Conservation (phyloP, 2,888 invertebrate genomes). For the Encarsia formosa region DNA sequence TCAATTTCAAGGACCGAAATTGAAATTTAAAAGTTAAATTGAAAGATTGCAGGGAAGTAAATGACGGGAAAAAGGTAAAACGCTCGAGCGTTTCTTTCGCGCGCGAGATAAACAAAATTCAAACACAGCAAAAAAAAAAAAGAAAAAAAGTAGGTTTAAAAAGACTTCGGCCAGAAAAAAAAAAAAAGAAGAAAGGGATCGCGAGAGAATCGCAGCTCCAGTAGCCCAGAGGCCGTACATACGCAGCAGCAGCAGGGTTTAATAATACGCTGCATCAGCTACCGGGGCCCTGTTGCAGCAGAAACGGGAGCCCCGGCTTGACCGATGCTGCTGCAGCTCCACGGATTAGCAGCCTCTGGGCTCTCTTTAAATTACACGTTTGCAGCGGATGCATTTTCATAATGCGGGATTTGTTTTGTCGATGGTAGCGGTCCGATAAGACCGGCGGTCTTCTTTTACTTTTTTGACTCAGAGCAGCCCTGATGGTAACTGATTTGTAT, state of each 20-base stretch:
- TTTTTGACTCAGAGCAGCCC: too few species aligned
- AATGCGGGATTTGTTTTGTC: conserved; percentile 22
- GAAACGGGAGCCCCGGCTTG: conserved; percentile 7
- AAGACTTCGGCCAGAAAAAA: not conserved
- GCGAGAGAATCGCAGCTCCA: conserved; percentile 28
- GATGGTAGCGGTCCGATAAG: conserved; percentile 7
- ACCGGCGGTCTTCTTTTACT: too few species aligned
- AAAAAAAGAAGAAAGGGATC: not conserved
- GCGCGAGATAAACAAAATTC: too few species aligned
- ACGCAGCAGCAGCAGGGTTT: conserved; percentile 13
- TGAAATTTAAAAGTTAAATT: too few species aligned
- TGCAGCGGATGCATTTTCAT: conserved; percentile 4
- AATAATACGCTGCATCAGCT: conserved; percentile 18
- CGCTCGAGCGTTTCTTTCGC: too few species aligned
- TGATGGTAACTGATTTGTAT: too few species aligned
- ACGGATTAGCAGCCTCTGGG: conserved; percentile 5
- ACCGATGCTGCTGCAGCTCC: too few species aligned
- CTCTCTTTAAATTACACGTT: conserved; percentile 10
- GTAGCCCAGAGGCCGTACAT: conserved; percentile 18
- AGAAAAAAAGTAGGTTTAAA: not conserved
- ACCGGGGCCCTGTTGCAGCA: conserved; percentile 1
- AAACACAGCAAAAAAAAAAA: not conserved
- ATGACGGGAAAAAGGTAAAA: too few species aligned
- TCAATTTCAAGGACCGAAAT: too few species aligned
- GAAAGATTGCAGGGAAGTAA: too few species aligned